Evolutionary conservation across 2,888 invertebrate species (phyloP).

Genomic region (Luperina testacea): DNA sequence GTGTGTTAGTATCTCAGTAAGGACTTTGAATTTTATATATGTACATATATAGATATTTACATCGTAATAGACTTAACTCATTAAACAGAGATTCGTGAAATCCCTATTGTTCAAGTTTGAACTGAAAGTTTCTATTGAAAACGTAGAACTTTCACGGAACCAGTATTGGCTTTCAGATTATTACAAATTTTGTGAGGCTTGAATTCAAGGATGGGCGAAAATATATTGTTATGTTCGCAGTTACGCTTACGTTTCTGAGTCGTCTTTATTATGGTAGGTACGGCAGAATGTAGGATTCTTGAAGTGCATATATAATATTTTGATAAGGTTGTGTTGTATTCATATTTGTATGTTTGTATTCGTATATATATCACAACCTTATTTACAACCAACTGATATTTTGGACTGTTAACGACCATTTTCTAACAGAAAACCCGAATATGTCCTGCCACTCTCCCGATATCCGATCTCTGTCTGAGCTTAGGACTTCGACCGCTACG

Average conservation of each 20-base stretch:
- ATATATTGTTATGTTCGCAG: background rate
- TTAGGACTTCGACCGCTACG: background rate
- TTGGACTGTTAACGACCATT: too few species aligned
- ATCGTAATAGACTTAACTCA: slow-evolving; percentile 8
- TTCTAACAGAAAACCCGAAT: background rate
- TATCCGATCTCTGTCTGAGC: too few species aligned
- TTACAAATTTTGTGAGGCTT: slow-evolving; percentile 39
- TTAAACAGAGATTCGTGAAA: slow-evolving; percentile 17
- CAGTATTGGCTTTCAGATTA: slow-evolving; percentile 39
- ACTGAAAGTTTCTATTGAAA: slow-evolving; percentile 48
- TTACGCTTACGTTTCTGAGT: background rate
- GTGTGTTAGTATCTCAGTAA: too few species aligned
- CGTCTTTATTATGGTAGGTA: background rate
- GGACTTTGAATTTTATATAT: too few species aligned
- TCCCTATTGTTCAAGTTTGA: slow-evolving; percentile 30
- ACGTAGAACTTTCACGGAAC: slow-evolving; percentile 29
- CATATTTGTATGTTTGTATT: too few species aligned
- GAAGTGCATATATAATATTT: too few species aligned
- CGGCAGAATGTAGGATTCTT: background rate
- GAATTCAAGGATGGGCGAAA: slow-evolving; percentile 15
- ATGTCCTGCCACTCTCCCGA: too few species aligned
- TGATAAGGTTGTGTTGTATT: too few species aligned
- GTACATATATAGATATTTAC: background rate
- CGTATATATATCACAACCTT: too few species aligned
- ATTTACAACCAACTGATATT: background rate